Conservation (phyloP, 2,113 vertebrate genomes). For the Fukomys damarensis region DNA sequence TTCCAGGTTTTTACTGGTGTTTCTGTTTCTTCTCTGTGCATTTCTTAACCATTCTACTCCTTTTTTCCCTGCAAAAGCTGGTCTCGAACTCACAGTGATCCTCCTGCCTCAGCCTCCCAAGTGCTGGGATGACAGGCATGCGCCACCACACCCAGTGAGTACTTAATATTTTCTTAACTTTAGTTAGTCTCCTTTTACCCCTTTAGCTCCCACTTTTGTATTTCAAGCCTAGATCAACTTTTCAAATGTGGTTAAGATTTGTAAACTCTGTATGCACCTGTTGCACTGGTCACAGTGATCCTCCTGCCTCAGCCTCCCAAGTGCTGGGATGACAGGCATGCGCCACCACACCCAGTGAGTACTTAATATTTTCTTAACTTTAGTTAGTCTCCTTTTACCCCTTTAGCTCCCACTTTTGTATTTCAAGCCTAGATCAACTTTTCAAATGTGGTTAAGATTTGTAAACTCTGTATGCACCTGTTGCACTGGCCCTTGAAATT, state of each 20-base stretch:
- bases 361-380: not conserved
- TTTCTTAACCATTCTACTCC: not conserved
- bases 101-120: too few relatives aligned
- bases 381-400: not conserved
- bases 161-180: not conserved
- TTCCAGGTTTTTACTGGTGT: not conserved
- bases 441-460: not conserved
- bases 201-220: conserved; percentile 1
- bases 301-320: too few relatives aligned
- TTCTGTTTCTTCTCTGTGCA: not conserved
- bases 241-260: not conserved
- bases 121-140: too few relatives aligned
- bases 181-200: not conserved
- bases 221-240: not conserved
- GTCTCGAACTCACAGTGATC: too few relatives aligned
- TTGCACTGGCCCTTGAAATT: not conserved
- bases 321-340: too few relatives aligned
- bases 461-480: not conserved
- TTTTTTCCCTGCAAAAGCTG: too few relatives aligned
- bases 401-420: conserved; percentile 1
- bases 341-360: too few relatives aligned
- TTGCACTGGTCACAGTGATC: too few relatives aligned
- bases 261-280: not conserved
- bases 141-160: too few relatives aligned
- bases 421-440: not conserved